Evolutionary conservation across 92 coral and sea anemone species (phyloP).

Genomic region (Umimayanthus kanabou): DNA sequence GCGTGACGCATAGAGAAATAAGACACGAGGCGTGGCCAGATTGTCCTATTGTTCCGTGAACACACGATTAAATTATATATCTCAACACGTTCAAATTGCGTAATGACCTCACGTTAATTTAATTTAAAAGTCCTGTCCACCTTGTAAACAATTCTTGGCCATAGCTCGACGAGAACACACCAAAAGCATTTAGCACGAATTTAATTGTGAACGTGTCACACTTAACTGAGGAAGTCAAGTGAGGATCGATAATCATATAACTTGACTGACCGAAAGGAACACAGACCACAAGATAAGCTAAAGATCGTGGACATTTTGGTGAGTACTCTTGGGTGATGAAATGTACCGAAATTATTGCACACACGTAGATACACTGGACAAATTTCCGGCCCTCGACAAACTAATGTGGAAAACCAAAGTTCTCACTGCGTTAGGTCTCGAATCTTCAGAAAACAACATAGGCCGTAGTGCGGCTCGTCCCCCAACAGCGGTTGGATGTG

Average conservation of each 20-base stretch:
- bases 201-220: background rate
- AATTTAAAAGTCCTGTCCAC: background rate
- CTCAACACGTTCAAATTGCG: constrained; percentile 18
- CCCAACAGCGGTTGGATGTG: no score
- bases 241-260: background rate
- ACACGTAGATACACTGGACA: no score
- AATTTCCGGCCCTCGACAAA: no score
- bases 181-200: background rate
- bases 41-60: background rate
- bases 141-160: background rate
- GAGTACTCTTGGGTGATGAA: background rate
- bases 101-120: background rate
- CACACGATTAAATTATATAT: no score
- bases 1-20: background rate
- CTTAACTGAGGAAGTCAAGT: no score
- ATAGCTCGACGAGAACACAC: background rate
- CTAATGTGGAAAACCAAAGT: no score
- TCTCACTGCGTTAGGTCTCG: no score
- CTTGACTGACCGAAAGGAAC: background rate
- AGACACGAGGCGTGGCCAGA: background rate
- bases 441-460: no score
- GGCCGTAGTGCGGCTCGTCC: no score
- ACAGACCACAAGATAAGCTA: background rate
- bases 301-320: background rate
- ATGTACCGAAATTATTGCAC: no score